These are phyloP conservation scores for Drosophila formosana DNA, from an alignment of 2,888 invertebrate genomes.

Conservation along the genomic window DNA sequence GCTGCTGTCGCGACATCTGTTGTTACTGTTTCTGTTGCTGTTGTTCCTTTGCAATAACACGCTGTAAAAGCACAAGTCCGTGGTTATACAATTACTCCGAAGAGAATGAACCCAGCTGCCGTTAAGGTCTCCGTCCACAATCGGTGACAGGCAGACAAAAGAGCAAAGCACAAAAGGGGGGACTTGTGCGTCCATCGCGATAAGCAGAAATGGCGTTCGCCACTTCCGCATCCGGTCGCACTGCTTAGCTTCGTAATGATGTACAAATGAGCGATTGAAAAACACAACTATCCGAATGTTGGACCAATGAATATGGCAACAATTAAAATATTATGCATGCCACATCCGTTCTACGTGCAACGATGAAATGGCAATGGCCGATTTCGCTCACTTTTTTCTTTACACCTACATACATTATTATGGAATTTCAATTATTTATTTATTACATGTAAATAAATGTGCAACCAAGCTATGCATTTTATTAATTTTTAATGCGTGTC, in stretches of 20 bases:
- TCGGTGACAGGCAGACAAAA: constrained; percentile 25
- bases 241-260: constrained; percentile 58
- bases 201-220: constrained; percentile 74
- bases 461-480: constrained; percentile 51
- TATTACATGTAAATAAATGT: constrained; percentile 72
- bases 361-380: constrained; percentile 23
- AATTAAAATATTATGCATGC: constrained; percentile 74
- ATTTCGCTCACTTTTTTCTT: constrained; percentile 21
- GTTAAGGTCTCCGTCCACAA: constrained; percentile 28
- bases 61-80: constrained; percentile 68
- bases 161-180: neutral
- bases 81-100: constrained; percentile 72
- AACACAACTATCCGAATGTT: constrained; percentile 23
- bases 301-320: constrained; percentile 71
- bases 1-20: constrained; percentile 12
- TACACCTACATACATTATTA: constrained; percentile 42
- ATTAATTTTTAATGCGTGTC: constrained; percentile 57
- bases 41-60: constrained; percentile 60
- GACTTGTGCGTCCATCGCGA: constrained; percentile 35
- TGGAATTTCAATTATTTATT: constrained; percentile 81
- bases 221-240: constrained; percentile 75
- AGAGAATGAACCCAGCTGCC: constrained; percentile 32
- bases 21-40: constrained; percentile 22
- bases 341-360: constrained; percentile 59
- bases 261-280: constrained; percentile 12